A percentile compares a stretch with the other conserved stretches of the same genome.
Evolutionary conservation across 1,140 invertebrate genomes (phyloP).

Genomic region (Caenorhabditis latens): DNA sequence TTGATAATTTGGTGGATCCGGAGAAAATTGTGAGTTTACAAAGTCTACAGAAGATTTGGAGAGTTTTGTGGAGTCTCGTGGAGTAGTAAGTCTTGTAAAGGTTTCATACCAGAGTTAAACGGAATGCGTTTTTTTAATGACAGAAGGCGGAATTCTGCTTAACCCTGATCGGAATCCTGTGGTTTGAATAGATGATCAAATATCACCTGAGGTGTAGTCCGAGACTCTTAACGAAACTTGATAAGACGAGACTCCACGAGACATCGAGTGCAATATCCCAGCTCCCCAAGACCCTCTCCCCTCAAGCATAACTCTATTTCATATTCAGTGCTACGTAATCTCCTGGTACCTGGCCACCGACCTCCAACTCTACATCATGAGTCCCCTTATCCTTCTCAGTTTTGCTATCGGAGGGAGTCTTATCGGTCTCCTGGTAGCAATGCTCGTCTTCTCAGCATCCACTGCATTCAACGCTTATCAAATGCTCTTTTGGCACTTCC

Average conservation of each 20-base stretch:
- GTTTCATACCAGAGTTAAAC: too few relatives aligned
- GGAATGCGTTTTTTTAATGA: too few relatives aligned
- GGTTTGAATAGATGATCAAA: background rate
- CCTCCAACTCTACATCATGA: conserved; percentile 57
- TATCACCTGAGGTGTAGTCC: background rate
- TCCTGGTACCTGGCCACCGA: conserved; percentile 63
- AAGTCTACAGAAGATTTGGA: background rate
- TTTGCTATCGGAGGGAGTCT: conserved; percentile 32
- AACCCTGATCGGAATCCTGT: too few relatives aligned
- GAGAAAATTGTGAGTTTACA: conserved; percentile 46
- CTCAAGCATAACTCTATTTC: too few relatives aligned
- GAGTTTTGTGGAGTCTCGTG: too few relatives aligned
- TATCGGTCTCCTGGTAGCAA: conserved; percentile 4
- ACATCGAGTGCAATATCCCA: too few relatives aligned
- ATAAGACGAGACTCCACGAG: too few relatives aligned
- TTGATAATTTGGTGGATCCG: conserved; percentile 40
- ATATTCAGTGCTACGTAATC: conserved; percentile 59
- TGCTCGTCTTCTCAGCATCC: conserved; percentile 24
- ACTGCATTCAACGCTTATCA: conserved; percentile 64
- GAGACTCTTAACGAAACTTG: too few relatives aligned
- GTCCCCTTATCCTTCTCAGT: conserved; percentile 57
- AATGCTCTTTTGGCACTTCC: conserved; percentile 63
- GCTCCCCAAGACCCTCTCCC: too few relatives aligned
- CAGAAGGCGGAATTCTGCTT: too few relatives aligned
- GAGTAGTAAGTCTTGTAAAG: too few relatives aligned